These are phyloP conservation scores for Cardiocondyla obscurior DNA, from an alignment of 1,140 invertebrate species.

Conservation along the genomic window DNA sequence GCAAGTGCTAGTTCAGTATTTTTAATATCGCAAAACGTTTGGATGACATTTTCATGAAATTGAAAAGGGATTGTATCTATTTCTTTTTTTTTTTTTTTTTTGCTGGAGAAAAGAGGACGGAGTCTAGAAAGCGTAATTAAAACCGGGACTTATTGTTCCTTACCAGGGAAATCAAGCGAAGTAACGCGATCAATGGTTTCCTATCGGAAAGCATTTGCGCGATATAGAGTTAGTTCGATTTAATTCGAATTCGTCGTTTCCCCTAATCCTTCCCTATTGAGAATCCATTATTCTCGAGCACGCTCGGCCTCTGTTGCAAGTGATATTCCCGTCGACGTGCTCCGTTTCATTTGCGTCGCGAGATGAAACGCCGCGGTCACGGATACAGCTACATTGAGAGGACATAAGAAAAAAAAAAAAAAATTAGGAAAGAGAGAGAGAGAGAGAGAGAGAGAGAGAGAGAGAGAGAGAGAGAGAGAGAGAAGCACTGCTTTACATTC, in stretches of 20 bases:
- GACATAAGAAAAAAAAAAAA: not conserved
- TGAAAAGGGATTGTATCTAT: not conserved
- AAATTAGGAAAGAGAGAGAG: not conserved
- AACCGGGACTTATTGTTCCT: not conserved
- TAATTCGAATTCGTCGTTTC: conserved; percentile 9
- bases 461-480: not conserved
- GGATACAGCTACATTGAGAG: conserved; percentile 12
- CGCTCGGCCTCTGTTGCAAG: not conserved
- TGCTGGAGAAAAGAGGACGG: not conserved
- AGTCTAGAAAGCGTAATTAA: not conserved
- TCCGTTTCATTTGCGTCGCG: conserved; percentile 37
- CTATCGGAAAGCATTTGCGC: not conserved
- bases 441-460: not conserved
- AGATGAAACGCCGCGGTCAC: not conserved
- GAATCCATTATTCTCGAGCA: conserved; percentile 39
- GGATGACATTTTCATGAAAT: not conserved
- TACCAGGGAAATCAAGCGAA: not conserved
- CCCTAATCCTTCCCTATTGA: not conserved
- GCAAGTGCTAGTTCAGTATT: not conserved
- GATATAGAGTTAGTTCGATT: conserved; percentile 21
- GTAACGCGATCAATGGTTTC: conserved; percentile 2
- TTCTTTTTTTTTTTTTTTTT: too few species aligned
- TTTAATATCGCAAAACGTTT: not conserved
- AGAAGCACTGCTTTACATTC: conserved; percentile 21
- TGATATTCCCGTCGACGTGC: conserved; percentile 22